Conservation (phyloP, 2,797 vertebrate species). For the Hafferia zeledoni region DNA sequence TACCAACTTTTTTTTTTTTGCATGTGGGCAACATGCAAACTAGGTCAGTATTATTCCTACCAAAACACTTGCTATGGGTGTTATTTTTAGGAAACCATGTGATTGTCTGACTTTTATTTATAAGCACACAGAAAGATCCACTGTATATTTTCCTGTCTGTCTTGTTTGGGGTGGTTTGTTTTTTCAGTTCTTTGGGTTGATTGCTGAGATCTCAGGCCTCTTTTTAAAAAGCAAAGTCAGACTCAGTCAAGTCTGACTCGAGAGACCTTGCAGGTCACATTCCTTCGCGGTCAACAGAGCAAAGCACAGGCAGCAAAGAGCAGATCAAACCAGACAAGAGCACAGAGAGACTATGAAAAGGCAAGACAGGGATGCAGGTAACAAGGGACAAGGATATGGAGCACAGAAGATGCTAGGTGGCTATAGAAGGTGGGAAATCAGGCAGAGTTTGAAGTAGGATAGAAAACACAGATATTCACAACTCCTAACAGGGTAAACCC, state of each 20-base stretch:
- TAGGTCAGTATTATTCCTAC: conserved; percentile 60
- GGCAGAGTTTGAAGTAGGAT: background rate
- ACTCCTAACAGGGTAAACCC: background rate
- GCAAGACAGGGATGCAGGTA: background rate
- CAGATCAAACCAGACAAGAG: conserved; percentile 1
- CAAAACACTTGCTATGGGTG: background rate
- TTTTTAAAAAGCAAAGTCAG: background rate
- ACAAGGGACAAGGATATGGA: background rate
- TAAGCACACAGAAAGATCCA: conserved; percentile 31
- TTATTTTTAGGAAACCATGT: conserved; percentile 66
- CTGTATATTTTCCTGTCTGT: conserved; percentile 49
- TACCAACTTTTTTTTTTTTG: background rate
- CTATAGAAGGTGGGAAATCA: background rate
- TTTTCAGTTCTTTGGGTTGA: background rate
- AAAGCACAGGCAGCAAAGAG: background rate
- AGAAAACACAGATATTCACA: background rate
- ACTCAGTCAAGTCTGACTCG: background rate
- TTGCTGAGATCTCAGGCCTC: background rate
- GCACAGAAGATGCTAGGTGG: background rate
- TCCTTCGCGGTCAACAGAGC: background rate
- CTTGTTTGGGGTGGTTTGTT: background rate
- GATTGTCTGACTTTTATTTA: conserved; percentile 65
- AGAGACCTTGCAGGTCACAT: background rate
- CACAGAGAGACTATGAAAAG: background rate
- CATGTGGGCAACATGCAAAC: conserved; percentile 30